phyloP scores from a whole-genome alignment of 2,797 vertebrate species.

The Manis crassicaudata region DNA sequence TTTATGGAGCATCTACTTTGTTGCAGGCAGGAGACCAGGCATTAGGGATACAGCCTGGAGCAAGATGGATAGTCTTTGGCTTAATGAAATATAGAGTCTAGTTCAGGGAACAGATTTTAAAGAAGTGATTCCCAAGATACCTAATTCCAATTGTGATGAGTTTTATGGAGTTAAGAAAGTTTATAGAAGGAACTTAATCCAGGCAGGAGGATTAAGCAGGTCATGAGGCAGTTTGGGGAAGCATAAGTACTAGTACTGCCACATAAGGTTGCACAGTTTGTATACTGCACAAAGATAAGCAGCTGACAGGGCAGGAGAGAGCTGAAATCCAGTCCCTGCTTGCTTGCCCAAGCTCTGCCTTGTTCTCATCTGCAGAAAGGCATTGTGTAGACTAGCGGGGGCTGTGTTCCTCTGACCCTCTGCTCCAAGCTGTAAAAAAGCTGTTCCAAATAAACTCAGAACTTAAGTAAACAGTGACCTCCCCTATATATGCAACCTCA shows the following conservation, averaged over 20 bases:
- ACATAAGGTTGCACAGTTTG: background rate
- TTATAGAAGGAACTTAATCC: slow-evolving; percentile 25
- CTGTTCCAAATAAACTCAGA: background rate
- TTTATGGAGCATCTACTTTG: background rate
- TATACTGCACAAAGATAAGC: background rate
- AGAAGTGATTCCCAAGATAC: background rate
- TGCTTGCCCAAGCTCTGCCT: background rate
- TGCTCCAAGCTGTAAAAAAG: background rate
- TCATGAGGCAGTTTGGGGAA: background rate
- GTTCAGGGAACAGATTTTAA: background rate
- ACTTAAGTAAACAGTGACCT: background rate
- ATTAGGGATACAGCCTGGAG: background rate
- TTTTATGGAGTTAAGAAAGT: background rate
- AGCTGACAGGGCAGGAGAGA: background rate
- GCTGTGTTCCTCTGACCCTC: background rate
- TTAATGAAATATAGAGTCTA: background rate
- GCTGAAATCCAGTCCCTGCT: background rate
- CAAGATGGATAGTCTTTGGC: background rate
- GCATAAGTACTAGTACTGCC: background rate
- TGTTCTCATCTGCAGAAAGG: background rate
- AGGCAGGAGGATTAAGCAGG: background rate
- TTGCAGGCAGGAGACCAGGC: background rate
- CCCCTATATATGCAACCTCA: background rate
- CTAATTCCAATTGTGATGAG: background rate
- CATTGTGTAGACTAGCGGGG: background rate